These are phyloP conservation scores for Hafferia zeledoni DNA, from an alignment of 2,797 vertebrate species.

Conservation along the genomic window DNA sequence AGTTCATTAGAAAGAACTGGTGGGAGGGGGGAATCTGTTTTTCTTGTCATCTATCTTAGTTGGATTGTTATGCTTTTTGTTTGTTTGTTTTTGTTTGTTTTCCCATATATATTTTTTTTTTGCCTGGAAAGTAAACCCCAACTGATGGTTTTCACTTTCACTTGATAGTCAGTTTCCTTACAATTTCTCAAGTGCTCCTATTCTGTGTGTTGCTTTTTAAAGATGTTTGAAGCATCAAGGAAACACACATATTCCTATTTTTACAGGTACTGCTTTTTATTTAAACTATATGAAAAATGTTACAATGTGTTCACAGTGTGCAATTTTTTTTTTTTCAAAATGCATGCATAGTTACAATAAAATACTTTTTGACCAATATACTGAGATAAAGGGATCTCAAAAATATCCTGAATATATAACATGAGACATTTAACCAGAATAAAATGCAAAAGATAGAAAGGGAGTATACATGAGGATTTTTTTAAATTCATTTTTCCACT, in stretches of 20 bases:
- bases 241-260: background rate
- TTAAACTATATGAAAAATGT: background rate
- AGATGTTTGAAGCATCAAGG: background rate
- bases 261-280: background rate
- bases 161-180: background rate
- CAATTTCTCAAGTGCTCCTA: background rate
- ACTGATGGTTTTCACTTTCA: background rate
- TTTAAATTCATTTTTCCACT: background rate
- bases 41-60: background rate
- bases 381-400: background rate
- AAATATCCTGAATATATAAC: background rate
- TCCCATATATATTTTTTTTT: background rate
- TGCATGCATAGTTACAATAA: background rate
- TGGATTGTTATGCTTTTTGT: no score
- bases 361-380: background rate
- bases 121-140: background rate
- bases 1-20: background rate
- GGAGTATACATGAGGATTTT: background rate
- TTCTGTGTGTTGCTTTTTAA: background rate
- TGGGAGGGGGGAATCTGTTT: background rate
- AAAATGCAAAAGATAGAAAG: background rate
- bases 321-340: background rate
- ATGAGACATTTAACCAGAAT: background rate
- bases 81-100: background rate
- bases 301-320: background rate